Conservation (phyloP, 2,797 vertebrate genomes). For the Acestrorhynchus altus region DNA sequence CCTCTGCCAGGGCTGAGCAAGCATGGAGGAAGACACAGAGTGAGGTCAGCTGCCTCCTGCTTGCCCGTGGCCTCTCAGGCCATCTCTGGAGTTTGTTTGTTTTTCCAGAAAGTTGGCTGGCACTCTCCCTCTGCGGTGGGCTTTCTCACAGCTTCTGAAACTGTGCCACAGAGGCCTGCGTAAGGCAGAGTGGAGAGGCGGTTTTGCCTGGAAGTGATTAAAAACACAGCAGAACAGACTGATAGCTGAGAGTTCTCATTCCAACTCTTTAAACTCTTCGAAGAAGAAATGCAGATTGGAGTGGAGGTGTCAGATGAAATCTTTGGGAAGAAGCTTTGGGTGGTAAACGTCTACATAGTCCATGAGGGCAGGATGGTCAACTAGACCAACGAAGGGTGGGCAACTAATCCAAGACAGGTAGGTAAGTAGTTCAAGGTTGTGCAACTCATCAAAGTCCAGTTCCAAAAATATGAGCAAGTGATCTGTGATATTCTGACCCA, state of each 20-base stretch:
- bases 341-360: no score
- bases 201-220: constrained; percentile 41
- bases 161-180: constrained; percentile 42
- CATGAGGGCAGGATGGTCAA: no score
- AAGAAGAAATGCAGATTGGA: neutral
- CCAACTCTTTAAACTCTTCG: neutral
- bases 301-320: no score
- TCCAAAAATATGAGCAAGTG: no score
- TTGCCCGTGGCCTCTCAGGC: constrained; percentile 25
- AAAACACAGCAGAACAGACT: constrained; percentile 20
- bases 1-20: constrained; percentile 23
- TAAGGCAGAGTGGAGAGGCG: constrained; percentile 38
- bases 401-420: no score
- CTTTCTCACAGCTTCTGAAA: constrained; percentile 53
- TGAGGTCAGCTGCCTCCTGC: constrained; percentile 47
- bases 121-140: constrained; percentile 40
- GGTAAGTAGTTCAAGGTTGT: no score
- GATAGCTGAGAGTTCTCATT: neutral
- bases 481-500: no score
- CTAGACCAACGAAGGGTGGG: no score
- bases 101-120: constrained; percentile 59
- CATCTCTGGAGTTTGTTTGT: constrained; percentile 55
- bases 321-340: no score
- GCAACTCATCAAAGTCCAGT: no score
- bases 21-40: constrained; percentile 37